Percentiles rank a stretch among this genome's conserved stretches.
Conservation (phyloP, 2,888 invertebrate species). For the Spodoptera littoralis region DNA sequence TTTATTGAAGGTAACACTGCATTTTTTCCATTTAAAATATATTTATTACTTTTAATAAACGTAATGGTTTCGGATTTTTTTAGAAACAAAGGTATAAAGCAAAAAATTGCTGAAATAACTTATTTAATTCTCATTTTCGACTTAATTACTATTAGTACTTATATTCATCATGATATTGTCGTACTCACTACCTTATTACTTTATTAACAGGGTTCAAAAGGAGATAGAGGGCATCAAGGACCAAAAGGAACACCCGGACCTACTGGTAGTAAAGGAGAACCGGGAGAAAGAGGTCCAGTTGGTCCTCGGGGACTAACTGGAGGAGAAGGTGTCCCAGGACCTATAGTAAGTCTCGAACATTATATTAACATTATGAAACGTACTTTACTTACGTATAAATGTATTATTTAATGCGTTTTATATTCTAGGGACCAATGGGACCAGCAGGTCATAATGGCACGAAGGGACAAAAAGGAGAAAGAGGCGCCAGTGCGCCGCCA, state of each 20-base stretch:
- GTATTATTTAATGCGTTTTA: background rate
- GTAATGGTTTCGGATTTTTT: too few relatives aligned
- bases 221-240: conserved; percentile 50
- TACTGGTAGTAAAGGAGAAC: conserved; percentile 22
- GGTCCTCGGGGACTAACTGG: conserved; percentile 56
- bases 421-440: conserved; percentile 59
- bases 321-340: conserved; percentile 52
- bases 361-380: too few relatives aligned
- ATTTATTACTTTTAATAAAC: background rate
- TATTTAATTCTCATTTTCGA: too few relatives aligned
- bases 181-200: too few relatives aligned
- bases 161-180: too few relatives aligned
- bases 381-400: background rate
- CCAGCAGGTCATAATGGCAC: conserved; percentile 61
- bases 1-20: conserved; percentile 54
- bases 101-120: too few relatives aligned
- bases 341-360: conserved; percentile 40
- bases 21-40: background rate
- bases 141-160: too few relatives aligned
- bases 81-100: too few relatives aligned
- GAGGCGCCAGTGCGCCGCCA: conserved; percentile 68
- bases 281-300: conserved; percentile 26
- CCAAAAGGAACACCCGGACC: conserved; percentile 47
- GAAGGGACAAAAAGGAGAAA: conserved; percentile 72
- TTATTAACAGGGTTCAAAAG: conserved; percentile 57